Evolutionary conservation across 23 tunicate species (phyloP).

Genomic region (Halocynthia roretzi): DNA sequence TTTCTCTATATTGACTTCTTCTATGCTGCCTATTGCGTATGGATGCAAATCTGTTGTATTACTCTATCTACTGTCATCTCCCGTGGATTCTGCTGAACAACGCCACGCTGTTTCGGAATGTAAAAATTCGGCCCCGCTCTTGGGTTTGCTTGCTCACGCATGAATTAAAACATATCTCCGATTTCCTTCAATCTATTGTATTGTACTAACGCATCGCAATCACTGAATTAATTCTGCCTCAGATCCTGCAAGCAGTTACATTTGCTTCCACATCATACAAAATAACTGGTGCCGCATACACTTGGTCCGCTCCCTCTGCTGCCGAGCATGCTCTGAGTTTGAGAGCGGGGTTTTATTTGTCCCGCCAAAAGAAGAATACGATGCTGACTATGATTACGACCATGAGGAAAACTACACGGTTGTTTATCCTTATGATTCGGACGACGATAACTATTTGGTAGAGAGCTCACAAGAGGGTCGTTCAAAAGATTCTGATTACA

Average conservation of each 20-base stretch:
- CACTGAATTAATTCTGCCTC: too few species aligned
- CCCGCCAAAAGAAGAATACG: not conserved
- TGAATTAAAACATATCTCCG: not conserved
- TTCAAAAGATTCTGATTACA: not conserved
- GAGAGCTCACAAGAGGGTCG: not conserved
- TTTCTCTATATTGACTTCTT: too few species aligned
- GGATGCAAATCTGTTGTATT: too few species aligned
- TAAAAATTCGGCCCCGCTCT: not conserved
- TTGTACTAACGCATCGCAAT: too few species aligned
- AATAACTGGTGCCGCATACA: conserved; percentile 18
- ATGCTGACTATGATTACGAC: conserved; percentile 1
- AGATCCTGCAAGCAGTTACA: too few species aligned
- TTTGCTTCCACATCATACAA: conserved; percentile 17
- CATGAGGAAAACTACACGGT: not conserved
- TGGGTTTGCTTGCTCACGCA: conserved; percentile 1
- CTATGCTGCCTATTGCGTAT: too few species aligned
- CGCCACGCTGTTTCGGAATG: too few species aligned
- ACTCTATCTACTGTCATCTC: too few species aligned
- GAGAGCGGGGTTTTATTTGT: conserved; percentile 1
- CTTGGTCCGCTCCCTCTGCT: conserved; percentile 26
- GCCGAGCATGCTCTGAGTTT: conserved; percentile 31
- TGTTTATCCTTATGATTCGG: not conserved
- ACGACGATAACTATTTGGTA: not conserved
- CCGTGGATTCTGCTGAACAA: too few species aligned
- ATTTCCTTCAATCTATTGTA: not conserved